Percentiles rank a stretch among this genome's conserved stretches.
phyloP scores from a whole-genome alignment of 2,797 vertebrate genomes.

The Erpetoichthys calabaricus region DNA sequence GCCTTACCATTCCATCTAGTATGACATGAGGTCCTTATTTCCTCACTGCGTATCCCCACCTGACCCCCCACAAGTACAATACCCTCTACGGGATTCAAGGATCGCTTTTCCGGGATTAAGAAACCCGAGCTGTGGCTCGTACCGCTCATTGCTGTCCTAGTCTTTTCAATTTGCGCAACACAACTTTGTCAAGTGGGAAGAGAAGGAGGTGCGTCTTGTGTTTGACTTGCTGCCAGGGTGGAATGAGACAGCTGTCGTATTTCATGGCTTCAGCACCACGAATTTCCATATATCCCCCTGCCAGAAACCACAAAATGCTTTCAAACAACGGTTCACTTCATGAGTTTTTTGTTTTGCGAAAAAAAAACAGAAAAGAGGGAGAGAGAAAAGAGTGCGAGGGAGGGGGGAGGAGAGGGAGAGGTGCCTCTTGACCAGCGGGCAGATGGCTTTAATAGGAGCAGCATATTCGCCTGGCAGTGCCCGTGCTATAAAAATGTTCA shows the following conservation, averaged over 20 bases:
- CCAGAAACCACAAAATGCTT: slow-evolving; percentile 88
- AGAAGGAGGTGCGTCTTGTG: slow-evolving; percentile 43
- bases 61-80: too few species aligned
- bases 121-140: too few species aligned
- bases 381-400: not conserved
- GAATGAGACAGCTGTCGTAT: slow-evolving; percentile 82
- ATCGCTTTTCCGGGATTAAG: too few species aligned
- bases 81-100: too few species aligned
- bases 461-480: slow-evolving; percentile 60
- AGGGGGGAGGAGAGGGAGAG: too few species aligned
- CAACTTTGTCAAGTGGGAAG: slow-evolving; percentile 44
- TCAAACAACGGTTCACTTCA: slow-evolving; percentile 76
- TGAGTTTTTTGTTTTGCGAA: slow-evolving; percentile 43
- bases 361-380: not conserved
- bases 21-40: too few species aligned
- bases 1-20: too few species aligned
- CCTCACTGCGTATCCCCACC: too few species aligned
- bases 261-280: slow-evolving; percentile 83
- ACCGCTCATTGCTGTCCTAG: too few species aligned
- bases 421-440: too few species aligned
- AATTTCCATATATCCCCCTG: slow-evolving; percentile 78
- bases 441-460: not conserved
- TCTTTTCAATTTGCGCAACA: slow-evolving; percentile 21
- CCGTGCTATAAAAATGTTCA: slow-evolving; percentile 67
- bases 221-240: slow-evolving; percentile 55